Percentiles rank a stretch among this genome's conserved stretches.
phyloP scores from a whole-genome alignment of 1,140 invertebrate genomes.

The Drosophila elegans region DNA sequence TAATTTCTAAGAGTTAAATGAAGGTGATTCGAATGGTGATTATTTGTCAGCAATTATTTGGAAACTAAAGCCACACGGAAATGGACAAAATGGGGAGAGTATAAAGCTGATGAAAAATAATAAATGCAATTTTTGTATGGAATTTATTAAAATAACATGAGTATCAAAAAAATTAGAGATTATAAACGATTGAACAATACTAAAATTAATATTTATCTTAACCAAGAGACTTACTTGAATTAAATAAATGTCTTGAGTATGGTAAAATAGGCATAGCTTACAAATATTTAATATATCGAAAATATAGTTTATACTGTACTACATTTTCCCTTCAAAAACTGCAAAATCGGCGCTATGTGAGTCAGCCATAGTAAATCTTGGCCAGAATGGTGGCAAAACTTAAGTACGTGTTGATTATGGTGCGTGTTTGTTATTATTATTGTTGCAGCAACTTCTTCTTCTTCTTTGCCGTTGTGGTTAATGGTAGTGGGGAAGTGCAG shows the following conservation, averaged over 20 bases:
- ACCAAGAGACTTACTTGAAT: no score
- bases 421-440: conserved; percentile 63
- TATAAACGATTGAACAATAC: no score
- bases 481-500: conserved; percentile 43
- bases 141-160: not conserved
- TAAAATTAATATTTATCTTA: no score
- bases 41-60: no score
- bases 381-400: conserved; percentile 37
- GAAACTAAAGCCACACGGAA: no score
- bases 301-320: not conserved
- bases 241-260: no score
- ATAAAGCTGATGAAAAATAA: no score
- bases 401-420: conserved; percentile 80
- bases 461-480: conserved; percentile 50
- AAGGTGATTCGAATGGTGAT: no score
- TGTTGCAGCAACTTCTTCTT: conserved; percentile 36
- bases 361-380: conserved; percentile 23
- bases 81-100: no score
- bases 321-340: not conserved
- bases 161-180: not conserved
- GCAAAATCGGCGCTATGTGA: conserved; percentile 10
- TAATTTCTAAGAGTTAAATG: not conserved
- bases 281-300: not conserved
- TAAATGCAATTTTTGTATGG: no score
- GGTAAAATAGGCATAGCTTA: no score